These are phyloP conservation scores for Druceiella hillmani DNA, from an alignment of 2,888 invertebrate species.

Conservation along the genomic window DNA sequence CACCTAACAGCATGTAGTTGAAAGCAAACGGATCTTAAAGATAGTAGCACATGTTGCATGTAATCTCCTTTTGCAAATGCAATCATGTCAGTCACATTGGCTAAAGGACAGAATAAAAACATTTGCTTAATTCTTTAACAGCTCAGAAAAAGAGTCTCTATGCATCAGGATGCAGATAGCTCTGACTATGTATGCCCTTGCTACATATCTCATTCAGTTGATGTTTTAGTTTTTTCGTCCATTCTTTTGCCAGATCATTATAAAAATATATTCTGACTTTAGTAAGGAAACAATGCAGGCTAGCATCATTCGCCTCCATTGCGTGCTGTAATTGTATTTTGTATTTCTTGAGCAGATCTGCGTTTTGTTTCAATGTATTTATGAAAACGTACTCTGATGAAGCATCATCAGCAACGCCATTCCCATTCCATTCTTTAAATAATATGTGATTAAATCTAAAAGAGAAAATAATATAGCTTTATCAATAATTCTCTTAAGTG, in stretches of 20 bases:
- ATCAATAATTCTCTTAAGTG: too few species aligned
- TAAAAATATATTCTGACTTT: slow-evolving; percentile 38
- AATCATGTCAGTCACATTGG: slow-evolving; percentile 31
- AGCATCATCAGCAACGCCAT: slow-evolving; percentile 32
- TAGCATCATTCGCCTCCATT: slow-evolving; percentile 27
- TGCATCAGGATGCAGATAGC: slow-evolving; percentile 32
- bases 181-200: slow-evolving; percentile 25
- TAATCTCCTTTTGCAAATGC: slow-evolving; percentile 38
- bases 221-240: slow-evolving; percentile 28
- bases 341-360: slow-evolving; percentile 29
- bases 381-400: slow-evolving; percentile 30
- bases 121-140: slow-evolving; percentile 35
- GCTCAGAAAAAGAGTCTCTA: slow-evolving; percentile 26
- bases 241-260: slow-evolving; percentile 29
- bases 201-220: slow-evolving; percentile 23
- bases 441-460: slow-evolving; percentile 29
- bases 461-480: too few species aligned
- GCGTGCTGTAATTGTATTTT: slow-evolving; percentile 27
- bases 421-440: slow-evolving; percentile 35
- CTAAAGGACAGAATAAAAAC: slow-evolving; percentile 36
- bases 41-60: slow-evolving; percentile 35
- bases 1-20: too few species aligned
- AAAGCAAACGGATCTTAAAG: slow-evolving; percentile 34
- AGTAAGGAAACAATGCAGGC: slow-evolving; percentile 27
- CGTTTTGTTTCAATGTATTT: slow-evolving; percentile 38